Evolutionary conservation across 2,113 vertebrate species (phyloP).

Genomic region (Protobothrops mucrosquamatus): DNA sequence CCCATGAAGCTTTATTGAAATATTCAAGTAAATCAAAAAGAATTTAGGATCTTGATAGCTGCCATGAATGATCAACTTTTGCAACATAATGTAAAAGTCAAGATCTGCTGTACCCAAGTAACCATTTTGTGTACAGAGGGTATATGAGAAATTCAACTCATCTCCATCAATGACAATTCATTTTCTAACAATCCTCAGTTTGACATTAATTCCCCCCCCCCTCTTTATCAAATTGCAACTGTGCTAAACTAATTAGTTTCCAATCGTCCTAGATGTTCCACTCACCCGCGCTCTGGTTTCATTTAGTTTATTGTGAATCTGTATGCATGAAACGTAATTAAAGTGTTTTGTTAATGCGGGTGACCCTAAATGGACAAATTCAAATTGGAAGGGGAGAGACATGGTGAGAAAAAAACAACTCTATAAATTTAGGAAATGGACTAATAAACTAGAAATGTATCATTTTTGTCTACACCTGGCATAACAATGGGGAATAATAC

Average conservation of each 20-base stretch:
- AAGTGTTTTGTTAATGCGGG: slow-evolving; percentile 8
- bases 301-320: slow-evolving; percentile 2
- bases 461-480: slow-evolving; percentile 38
- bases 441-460: slow-evolving; percentile 30
- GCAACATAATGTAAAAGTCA: slow-evolving; percentile 20
- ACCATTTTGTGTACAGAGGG: not conserved
- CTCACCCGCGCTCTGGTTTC: not conserved
- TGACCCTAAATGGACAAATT: slow-evolving; percentile 37
- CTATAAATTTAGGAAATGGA: slow-evolving; percentile 36
- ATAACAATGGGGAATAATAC: slow-evolving; percentile 35
- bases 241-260: not conserved
- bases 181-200: slow-evolving; percentile 1
- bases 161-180: slow-evolving; percentile 31
- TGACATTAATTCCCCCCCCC: slow-evolving; percentile 39
- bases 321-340: slow-evolving; percentile 49
- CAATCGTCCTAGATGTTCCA: slow-evolving; percentile 24
- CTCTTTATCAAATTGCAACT: slow-evolving; percentile 16
- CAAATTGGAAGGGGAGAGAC: not conserved
- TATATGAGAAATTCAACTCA: not conserved
- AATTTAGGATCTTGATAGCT: slow-evolving; percentile 11
- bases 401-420: slow-evolving; percentile 8
- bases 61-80: not conserved
- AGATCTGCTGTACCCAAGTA: slow-evolving; percentile 25
- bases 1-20: slow-evolving; percentile 16
- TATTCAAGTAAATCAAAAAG: slow-evolving; percentile 27